These are phyloP conservation scores for Hyperoplus lanceolatus DNA, from an alignment of 2,797 vertebrate genomes.

Conservation along the genomic window DNA sequence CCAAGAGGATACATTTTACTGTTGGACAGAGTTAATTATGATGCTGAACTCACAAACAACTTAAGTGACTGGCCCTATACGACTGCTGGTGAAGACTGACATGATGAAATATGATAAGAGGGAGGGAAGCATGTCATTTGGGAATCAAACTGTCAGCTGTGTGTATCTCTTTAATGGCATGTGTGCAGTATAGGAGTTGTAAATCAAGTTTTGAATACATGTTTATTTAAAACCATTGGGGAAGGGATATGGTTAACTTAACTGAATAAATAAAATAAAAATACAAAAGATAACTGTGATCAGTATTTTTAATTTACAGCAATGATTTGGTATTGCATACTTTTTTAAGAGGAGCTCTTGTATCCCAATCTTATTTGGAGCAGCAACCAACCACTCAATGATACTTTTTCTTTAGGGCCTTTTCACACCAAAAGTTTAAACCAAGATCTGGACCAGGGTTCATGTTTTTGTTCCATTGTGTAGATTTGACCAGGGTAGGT, in stretches of 20 bases:
- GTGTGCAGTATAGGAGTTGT: slow-evolving; percentile 57
- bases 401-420: too few species aligned
- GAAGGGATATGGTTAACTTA: slow-evolving; percentile 38
- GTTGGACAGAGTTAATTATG: slow-evolving; percentile 69
- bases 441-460: too few species aligned
- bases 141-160: slow-evolving; percentile 55
- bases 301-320: neutral
- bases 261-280: neutral
- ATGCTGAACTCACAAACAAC: slow-evolving; percentile 68
- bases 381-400: neutral
- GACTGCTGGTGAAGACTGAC: slow-evolving; percentile 34
- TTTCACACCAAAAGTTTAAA: too few species aligned
- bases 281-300: neutral
- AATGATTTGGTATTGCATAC: neutral
- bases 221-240: slow-evolving; percentile 64
- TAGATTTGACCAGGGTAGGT: too few species aligned
- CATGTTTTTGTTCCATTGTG: too few species aligned
- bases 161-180: slow-evolving; percentile 70
- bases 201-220: slow-evolving; percentile 71
- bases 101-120: slow-evolving; percentile 60
- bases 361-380: slow-evolving; percentile 1
- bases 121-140: slow-evolving; percentile 67
- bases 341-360: neutral
- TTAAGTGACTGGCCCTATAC: slow-evolving; percentile 50
- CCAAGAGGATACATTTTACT: slow-evolving; percentile 42